A percentile compares a stretch with the other conserved stretches of the same genome.
phyloP scores from a whole-genome alignment of 2,113 vertebrate species.

The Oryzias melastigma region DNA sequence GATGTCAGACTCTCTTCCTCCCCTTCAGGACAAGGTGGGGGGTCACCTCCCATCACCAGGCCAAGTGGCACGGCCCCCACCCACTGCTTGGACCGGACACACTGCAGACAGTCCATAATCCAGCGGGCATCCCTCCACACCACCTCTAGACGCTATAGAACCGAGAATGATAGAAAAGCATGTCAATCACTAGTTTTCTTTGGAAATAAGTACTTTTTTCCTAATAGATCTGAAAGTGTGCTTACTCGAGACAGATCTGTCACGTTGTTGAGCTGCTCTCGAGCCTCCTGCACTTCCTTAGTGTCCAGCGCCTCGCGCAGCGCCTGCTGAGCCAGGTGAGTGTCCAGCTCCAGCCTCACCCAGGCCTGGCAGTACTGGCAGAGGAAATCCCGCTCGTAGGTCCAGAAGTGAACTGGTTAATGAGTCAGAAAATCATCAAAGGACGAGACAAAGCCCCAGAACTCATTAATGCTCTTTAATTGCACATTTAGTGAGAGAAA shows the following conservation, averaged over 20 bases:
- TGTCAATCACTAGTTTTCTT: not conserved
- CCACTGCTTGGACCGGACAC: constrained; percentile 73
- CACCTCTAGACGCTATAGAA: constrained; percentile 64
- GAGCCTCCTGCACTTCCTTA: constrained; percentile 73
- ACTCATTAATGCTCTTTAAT: constrained; percentile 2
- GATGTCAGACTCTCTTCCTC: constrained; percentile 50
- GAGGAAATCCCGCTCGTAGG: constrained; percentile 72
- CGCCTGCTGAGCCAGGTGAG: constrained; percentile 77
- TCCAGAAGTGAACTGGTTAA: constrained; percentile 76
- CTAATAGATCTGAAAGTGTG: not conserved
- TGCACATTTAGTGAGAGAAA: not conserved
- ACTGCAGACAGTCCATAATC: constrained; percentile 80
- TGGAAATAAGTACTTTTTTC: not conserved
- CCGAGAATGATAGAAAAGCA: not conserved
- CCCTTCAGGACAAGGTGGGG: constrained; percentile 45
- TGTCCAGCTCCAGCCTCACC: constrained; percentile 76
- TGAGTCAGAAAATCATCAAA: constrained; percentile 9
- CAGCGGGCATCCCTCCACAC: constrained; percentile 77
- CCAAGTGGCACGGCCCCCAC: constrained; percentile 73
- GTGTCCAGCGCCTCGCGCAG: constrained; percentile 74
- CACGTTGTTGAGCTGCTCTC: constrained; percentile 65
- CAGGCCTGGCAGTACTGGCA: constrained; percentile 78
- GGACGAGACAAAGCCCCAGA: constrained; percentile 1
- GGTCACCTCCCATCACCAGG: constrained; percentile 73
- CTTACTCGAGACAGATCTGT: constrained; percentile 72